Evolutionary conservation across 2,888 invertebrate species (phyloP).

Genomic region (Netelia fuscicornis): DNA sequence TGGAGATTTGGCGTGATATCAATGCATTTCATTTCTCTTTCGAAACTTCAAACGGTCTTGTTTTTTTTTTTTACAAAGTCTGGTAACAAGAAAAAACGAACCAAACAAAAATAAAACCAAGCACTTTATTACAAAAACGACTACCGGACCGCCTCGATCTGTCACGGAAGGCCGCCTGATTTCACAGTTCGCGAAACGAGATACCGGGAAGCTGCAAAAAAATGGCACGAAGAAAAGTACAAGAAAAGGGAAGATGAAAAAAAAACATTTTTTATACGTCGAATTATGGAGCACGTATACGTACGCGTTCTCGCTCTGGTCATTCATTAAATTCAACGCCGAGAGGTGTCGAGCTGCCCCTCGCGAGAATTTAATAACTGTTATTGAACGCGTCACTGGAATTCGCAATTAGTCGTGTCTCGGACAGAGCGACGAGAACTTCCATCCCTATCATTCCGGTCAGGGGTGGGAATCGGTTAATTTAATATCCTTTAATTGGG

Average conservation of each 20-base stretch:
- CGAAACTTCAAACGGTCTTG: conserved; percentile 15
- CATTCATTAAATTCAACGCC: conserved; percentile 45
- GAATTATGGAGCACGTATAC: conserved; percentile 2
- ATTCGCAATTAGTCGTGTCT: conserved; percentile 67
- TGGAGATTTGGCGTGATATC: conserved; percentile 12
- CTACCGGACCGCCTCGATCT: conserved; percentile 52
- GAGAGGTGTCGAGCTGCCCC: conserved; percentile 67
- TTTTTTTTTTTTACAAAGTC: conserved; percentile 3
- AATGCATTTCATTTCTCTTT: background rate
- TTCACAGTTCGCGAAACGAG: conserved; percentile 47
- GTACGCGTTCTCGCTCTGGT: background rate
- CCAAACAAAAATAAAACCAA: conserved; percentile 8
- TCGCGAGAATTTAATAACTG: conserved; percentile 65
- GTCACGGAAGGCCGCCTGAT: conserved; percentile 55
- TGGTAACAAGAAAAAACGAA: conserved; percentile 22
- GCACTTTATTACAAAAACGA: conserved; percentile 60
- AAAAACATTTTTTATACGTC: background rate
- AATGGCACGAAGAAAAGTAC: background rate
- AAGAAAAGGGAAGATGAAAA: conserved; percentile 7
- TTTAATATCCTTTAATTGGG: conserved; percentile 59
- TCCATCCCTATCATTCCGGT: conserved; percentile 2
- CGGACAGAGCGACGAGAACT: conserved; percentile 38
- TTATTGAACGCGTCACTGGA: conserved; percentile 68
- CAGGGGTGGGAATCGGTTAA: conserved; percentile 42
- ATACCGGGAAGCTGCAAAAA: conserved; percentile 40